These are phyloP conservation scores for Odontamblyopus rebecca DNA, from an alignment of 2,797 vertebrate species.

Conservation along the genomic window DNA sequence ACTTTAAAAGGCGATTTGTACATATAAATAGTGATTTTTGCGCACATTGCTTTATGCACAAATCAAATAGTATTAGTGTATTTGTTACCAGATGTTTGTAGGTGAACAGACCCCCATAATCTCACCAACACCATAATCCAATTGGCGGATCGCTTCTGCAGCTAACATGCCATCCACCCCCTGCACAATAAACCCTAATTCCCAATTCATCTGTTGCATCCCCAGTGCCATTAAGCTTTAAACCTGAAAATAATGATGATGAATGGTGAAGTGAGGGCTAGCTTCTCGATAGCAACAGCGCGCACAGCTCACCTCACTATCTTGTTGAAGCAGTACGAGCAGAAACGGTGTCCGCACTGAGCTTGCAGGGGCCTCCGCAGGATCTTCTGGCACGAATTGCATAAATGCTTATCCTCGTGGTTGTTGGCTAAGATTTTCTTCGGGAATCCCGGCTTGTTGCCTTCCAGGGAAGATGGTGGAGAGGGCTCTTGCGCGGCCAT, in stretches of 20 bases:
- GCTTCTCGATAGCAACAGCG: constrained; percentile 30
- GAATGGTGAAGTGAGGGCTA: not conserved
- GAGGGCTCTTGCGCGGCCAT: constrained; percentile 91
- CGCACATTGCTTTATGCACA: not conserved
- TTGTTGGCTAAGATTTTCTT: constrained; percentile 88
- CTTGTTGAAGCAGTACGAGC: constrained; percentile 88
- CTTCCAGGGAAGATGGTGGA: constrained; percentile 89
- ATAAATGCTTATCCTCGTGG: constrained; percentile 93
- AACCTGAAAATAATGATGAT: not conserved
- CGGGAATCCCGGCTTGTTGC: constrained; percentile 91
- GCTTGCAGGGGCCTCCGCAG: constrained; percentile 90
- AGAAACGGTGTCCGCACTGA: constrained; percentile 95
- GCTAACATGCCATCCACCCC: not conserved
- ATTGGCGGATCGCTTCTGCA: not conserved
- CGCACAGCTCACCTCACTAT: constrained; percentile 83
- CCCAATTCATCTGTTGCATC: not conserved
- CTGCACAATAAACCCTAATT: too few species aligned
- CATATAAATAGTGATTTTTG: not conserved
- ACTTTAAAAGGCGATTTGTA: not conserved
- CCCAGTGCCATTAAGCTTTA: not conserved
- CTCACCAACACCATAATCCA: not conserved
- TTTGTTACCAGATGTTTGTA: not conserved
- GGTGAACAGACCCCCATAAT: not conserved
- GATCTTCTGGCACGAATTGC: constrained; percentile 90
- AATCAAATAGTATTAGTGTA: too few species aligned